These are phyloP conservation scores for Adelges cooleyi DNA, from an alignment of 1,140 invertebrate genomes.

Conservation along the genomic window DNA sequence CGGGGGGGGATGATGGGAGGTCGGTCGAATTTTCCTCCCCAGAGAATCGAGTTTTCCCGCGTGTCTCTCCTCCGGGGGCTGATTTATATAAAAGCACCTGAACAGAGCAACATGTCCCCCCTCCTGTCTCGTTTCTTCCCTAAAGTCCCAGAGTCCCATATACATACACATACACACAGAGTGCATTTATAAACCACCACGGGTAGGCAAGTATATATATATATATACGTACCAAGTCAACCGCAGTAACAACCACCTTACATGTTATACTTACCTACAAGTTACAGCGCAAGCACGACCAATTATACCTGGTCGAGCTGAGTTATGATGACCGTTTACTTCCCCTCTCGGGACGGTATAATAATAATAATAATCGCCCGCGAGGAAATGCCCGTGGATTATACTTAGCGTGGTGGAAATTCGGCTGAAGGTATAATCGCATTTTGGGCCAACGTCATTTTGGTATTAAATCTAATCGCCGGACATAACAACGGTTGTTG, in stretches of 20 bases:
- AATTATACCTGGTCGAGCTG: constrained; percentile 25
- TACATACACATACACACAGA: constrained; percentile 1
- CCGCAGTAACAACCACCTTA: neutral
- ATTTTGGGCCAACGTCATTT: no score
- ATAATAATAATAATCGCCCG: constrained; percentile 1
- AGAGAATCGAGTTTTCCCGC: neutral
- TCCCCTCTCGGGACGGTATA: neutral
- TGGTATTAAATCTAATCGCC: no score
- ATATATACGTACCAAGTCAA: constrained; percentile 8
- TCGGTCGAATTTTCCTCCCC: constrained; percentile 14
- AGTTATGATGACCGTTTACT: neutral
- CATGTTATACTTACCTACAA: no score
- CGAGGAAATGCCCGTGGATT: neutral
- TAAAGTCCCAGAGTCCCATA: neutral
- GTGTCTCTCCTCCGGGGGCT: neutral
- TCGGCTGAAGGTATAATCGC: no score
- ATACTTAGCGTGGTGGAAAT: constrained; percentile 10
- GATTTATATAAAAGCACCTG: constrained; percentile 26
- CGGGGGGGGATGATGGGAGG: no score
- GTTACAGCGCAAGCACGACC: neutral
- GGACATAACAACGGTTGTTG: no score
- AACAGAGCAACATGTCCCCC: neutral
- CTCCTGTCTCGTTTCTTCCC: no score
- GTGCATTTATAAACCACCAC: no score
- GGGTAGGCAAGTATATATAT: neutral